These are phyloP conservation scores for Pseudoatta argentina DNA, from an alignment of 1,140 invertebrate genomes.

Conservation along the genomic window DNA sequence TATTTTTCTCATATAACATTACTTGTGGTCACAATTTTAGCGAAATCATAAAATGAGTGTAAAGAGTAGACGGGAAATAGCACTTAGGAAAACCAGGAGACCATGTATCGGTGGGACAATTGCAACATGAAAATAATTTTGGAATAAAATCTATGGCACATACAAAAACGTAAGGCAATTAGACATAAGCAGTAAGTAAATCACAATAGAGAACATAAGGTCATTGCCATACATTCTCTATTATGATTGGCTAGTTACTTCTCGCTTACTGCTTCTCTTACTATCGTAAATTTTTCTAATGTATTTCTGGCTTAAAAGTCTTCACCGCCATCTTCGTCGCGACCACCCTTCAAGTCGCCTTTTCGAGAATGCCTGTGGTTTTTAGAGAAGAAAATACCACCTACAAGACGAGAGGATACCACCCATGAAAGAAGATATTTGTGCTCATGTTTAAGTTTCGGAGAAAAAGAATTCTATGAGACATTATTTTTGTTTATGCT, in stretches of 20 bases:
- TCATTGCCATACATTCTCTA: no score
- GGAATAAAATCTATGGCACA: background rate
- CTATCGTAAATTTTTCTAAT: no score
- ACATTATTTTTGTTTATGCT: background rate
- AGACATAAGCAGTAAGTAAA: no score
- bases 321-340: background rate
- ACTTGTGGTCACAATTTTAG: background rate
- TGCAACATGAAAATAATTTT: background rate
- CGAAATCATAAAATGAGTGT: background rate
- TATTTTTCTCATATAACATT: background rate
- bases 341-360: constrained; percentile 10
- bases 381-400: background rate
- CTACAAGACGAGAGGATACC: background rate
- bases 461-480: background rate
- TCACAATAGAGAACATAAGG: no score
- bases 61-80: background rate
- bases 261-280: no score
- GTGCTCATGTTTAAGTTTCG: background rate
- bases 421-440: background rate
- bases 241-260: no score
- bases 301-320: no score
- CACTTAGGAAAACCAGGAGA: background rate
- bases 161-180: no score
- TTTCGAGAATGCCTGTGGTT: background rate
- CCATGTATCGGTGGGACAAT: background rate